Conservation (phyloP, 2,888 invertebrate genomes). For the Rhabditophanes sp. region DNA sequence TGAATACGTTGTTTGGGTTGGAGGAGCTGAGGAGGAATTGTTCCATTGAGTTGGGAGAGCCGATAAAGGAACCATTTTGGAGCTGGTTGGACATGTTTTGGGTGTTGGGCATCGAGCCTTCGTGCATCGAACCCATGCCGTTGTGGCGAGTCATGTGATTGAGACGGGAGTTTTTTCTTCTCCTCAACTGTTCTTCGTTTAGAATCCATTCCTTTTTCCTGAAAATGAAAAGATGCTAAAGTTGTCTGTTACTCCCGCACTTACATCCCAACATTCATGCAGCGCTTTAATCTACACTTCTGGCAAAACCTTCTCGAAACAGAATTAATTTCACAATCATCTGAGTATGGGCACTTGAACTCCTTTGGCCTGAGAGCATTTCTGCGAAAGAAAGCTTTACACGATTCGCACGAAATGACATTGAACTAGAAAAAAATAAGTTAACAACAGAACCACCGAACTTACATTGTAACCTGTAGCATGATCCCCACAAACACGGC, state of each 20-base stretch:
- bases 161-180: constrained; percentile 40
- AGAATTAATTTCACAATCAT: constrained; percentile 39
- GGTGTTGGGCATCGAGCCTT: too few relatives aligned
- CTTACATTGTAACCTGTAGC: constrained; percentile 25
- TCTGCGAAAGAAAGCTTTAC: constrained; percentile 84
- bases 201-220: constrained; percentile 96
- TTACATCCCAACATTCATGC: background rate
- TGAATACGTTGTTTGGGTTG: too few relatives aligned
- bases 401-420: constrained; percentile 58
- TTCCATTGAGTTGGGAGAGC: too few relatives aligned
- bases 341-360: constrained; percentile 40
- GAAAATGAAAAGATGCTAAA: constrained; percentile 2
- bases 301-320: constrained; percentile 13
- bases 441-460: background rate
- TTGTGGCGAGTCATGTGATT: constrained; percentile 20
- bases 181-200: constrained; percentile 65
- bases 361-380: constrained; percentile 63
- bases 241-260: background rate
- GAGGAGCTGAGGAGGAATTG: too few relatives aligned
- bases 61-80: too few relatives aligned
- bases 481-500: constrained; percentile 39
- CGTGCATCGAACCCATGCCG: too few relatives aligned
- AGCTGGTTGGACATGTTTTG: too few relatives aligned
- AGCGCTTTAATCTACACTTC: constrained; percentile 56
- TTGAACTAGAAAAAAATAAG: constrained; percentile 37